A percentile compares a stretch with the other conserved stretches of the same genome.
Evolutionary conservation across 2,888 invertebrate genomes (phyloP).

Genomic region (Biston betularia): DNA sequence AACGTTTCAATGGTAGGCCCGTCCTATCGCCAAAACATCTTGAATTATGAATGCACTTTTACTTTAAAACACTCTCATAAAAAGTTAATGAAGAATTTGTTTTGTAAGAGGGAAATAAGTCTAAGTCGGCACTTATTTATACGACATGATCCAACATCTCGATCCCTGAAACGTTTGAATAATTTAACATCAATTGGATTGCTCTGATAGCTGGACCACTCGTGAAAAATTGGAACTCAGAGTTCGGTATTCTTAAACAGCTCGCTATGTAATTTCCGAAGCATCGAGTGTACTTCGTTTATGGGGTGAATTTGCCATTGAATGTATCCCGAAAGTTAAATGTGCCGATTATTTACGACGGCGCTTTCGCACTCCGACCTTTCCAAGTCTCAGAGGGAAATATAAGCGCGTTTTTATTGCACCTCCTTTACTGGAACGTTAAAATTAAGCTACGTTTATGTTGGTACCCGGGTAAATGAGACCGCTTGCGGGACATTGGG

Average conservation of each 20-base stretch:
- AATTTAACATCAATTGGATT: slow-evolving; percentile 60
- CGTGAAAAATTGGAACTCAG: slow-evolving; percentile 50
- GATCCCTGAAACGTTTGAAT: slow-evolving; percentile 55
- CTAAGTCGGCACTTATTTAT: slow-evolving; percentile 31
- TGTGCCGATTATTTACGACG: slow-evolving; percentile 71
- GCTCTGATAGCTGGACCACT: slow-evolving; percentile 49
- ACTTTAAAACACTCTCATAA: slow-evolving; percentile 28
- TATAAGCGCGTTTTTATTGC: slow-evolving; percentile 61
- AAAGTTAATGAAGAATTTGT: slow-evolving; percentile 36
- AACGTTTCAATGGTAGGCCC: slow-evolving; percentile 5
- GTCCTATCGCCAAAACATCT: slow-evolving; percentile 11
- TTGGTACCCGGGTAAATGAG: slow-evolving; percentile 48
- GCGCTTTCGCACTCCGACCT: slow-evolving; percentile 57
- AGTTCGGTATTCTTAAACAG: slow-evolving; percentile 38
- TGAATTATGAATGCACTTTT: slow-evolving; percentile 31
- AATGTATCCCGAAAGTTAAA: slow-evolving; percentile 63
- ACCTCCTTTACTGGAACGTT: slow-evolving; percentile 60
- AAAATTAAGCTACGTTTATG: slow-evolving; percentile 64
- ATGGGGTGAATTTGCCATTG: slow-evolving; percentile 62
- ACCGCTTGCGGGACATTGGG: slow-evolving; percentile 44
- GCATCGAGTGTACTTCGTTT: slow-evolving; percentile 60
- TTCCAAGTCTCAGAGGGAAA: slow-evolving; percentile 58
- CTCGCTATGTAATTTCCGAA: slow-evolving; percentile 52
- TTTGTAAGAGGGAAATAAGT: slow-evolving; percentile 30
- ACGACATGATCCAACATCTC: slow-evolving; percentile 44